Conservation (phyloP, 2,113 vertebrate species). For the Melanerpes formicivorus region DNA sequence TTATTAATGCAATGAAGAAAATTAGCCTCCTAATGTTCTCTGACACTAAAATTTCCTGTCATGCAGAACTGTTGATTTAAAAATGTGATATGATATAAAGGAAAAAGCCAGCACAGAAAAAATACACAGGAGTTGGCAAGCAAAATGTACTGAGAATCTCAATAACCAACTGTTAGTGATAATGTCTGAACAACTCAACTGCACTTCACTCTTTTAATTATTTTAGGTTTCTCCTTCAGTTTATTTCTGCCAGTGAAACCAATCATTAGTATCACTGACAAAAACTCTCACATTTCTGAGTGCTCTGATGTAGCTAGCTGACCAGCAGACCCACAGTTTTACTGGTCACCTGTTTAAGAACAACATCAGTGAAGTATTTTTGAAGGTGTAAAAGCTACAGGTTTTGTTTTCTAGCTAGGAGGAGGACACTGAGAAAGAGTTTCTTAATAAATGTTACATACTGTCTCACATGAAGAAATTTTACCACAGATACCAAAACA, state of each 20-base stretch:
- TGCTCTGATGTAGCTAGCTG: neutral
- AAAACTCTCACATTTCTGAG: neutral
- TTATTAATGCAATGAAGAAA: neutral
- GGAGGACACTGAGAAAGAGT: neutral
- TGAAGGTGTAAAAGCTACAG: neutral
- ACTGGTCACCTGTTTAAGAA: neutral
- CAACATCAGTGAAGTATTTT: neutral
- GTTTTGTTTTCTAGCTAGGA: neutral
- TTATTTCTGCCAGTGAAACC: neutral
- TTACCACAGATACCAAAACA: neutral
- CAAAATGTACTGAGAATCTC: neutral
- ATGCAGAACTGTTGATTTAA: neutral
- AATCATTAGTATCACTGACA: neutral
- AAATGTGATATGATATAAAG: neutral
- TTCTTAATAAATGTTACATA: neutral
- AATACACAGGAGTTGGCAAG: neutral
- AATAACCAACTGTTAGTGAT: neutral
- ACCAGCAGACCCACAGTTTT: neutral
- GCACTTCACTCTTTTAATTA: neutral
- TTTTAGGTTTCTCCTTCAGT: neutral
- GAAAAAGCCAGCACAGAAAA: neutral
- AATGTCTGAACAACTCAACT: neutral
- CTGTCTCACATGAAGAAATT: neutral
- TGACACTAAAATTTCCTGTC: neutral
- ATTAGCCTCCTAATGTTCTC: neutral